Base-by-base conservation (phyloP, 2,113 vertebrate species). In the Odobenus rosmarus region DNA sequence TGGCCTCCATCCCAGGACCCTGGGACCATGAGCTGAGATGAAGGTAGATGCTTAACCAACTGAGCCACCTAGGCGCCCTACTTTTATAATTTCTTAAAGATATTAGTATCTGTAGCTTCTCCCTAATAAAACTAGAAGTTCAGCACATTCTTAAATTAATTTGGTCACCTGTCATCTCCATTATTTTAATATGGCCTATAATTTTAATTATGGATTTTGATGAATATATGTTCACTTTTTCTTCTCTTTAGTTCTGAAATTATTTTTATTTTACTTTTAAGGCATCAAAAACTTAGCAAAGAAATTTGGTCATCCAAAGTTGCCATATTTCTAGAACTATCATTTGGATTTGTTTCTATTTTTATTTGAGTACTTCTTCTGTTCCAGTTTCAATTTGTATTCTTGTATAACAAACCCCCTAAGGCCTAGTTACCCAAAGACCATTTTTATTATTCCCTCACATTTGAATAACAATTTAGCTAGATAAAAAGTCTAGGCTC, bases 381-480 rank as follows among this genome's bases (percentile, higher is more conserved):
- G 39, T 36, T 79, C 4, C 39, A 71, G 61, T 86, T 86, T 69
- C 51, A 80, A 6, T 36, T 36, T 51, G 26, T 26, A 21, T 59
- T 59, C 80, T 69, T 85, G 12, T 49, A 33, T 59, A 85, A 33
- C 16, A 69, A 85, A 69, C 3, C 16, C 16, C 71, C 13, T 83
- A 61, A 86, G 39, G 49, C 61, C 61, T 51, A 80, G 72, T 86
- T 86, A 61, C 28, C 16, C 42, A 55, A 57, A 61, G 62, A 91
- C 79, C 85, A 91, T 79, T 91, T 91, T 86, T 71, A 71, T 86
- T 79, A 91, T 86, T 79, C 81, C 33, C 26, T 95, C 36, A 80
- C 33, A 51, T 67, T 42, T 51, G 33, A 80, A 86, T 86, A 95
- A 86, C 9, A 80, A 59, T 69, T 69, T 71, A n/a, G 18, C 39